A percentile compares a stretch with the other conserved stretches of the same genome.
phyloP scores from a whole-genome alignment of 2,888 invertebrate genomes.

The Trachelus troglodyta region DNA sequence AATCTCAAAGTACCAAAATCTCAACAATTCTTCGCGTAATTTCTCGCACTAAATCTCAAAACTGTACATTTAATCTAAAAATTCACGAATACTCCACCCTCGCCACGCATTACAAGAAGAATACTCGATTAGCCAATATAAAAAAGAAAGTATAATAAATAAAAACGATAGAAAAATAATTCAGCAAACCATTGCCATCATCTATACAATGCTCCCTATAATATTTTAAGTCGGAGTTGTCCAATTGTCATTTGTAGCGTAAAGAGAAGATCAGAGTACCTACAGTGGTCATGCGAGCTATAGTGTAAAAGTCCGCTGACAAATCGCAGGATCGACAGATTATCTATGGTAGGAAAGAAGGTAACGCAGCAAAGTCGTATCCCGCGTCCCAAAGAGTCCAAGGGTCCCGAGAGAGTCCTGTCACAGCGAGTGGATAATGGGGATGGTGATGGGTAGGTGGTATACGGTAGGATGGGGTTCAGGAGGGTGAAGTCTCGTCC shows the following conservation, averaged over 20 bases:
- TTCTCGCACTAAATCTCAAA: not conserved
- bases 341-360: not conserved
- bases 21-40: not conserved
- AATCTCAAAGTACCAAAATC: too few relatives aligned
- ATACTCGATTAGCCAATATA: not conserved
- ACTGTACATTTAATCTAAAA: not conserved
- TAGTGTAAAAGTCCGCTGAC: not conserved
- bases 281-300: not conserved
- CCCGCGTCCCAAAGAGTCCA: conserved; percentile 2
- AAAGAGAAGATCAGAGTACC: not conserved
- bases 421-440: conserved; percentile 64
- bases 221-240: not conserved
- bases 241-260: not conserved
- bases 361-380: not conserved
- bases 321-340: not conserved
- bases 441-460: conserved; percentile 56
- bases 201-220: too few relatives aligned
- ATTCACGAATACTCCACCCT: not conserved
- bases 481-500: conserved; percentile 20
- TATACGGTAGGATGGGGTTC: conserved; percentile 44
- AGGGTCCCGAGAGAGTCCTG: conserved; percentile 61
- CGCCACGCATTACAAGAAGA: not conserved
- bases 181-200: not conserved
- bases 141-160: too few relatives aligned
- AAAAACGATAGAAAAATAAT: not conserved